Evolutionary conservation across 2,888 invertebrate genomes (phyloP), one percentile per base, ranked within the genome.

Genomic region (Rapana venosa): DNA sequence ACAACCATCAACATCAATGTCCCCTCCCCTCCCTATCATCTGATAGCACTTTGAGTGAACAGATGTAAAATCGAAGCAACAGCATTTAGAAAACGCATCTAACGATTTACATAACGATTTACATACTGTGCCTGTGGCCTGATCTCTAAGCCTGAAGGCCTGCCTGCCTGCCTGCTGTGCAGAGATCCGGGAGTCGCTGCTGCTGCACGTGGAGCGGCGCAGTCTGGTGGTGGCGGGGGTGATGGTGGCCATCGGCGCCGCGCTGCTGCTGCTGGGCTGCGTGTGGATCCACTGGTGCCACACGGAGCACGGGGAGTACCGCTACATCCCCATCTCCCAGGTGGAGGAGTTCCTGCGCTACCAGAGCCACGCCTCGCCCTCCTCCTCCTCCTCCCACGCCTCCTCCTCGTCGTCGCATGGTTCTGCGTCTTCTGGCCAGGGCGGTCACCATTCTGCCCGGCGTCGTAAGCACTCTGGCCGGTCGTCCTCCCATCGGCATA

Each of bases 221-320:
- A 91, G 91, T 79, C 90, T 90, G 70, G 84, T 90, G 70, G 90
- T 88, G n/a, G 90, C 90, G 13, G 91, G 91, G 6, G 77, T 91
- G 26, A 56, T 91, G 90, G 91, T 91, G 32, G 90, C 90, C 13
- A n/a, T 89, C 0, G 88, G 86, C 11, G 87, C 90, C 0, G 90
- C 90, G 2, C 32, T 91, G 32, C 61, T 91, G 70, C 26, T 91
- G 32, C 87, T 79, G 30, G 91, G 91, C 22, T 90, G 90, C n/a
- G 11, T 90, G 30, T 91, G 90, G 86, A 90, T 85, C 85, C 86
- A 90, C 83, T 91, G 91, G 91, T 91, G 91, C 35, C 91, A 91
- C 87, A 66, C 88, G 17, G 88, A 90, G 47, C 89, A 89, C 32
- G 86, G 77, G 11, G 56, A 87, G 26, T 79, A 87, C 61, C 77